Percentiles rank a stretch among this genome's conserved stretches.
Evolutionary conservation across 2,888 invertebrate genomes (phyloP).

Genomic region (Eristalinus sepulchralis): DNA sequence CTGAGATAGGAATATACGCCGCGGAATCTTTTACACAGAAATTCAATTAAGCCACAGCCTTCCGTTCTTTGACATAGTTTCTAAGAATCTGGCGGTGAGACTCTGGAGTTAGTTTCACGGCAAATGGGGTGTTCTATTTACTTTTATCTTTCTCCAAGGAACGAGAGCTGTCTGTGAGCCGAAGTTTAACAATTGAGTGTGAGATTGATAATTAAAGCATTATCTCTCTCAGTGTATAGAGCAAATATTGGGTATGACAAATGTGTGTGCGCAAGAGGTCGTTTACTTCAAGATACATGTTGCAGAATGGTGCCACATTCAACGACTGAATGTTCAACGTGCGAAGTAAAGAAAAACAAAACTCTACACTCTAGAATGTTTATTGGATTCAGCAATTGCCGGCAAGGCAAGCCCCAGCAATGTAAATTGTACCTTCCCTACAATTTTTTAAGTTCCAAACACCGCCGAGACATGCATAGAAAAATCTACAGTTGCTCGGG

Average conservation of each 20-base stretch:
- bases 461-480: neutral
- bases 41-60: constrained; percentile 45
- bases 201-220: constrained; percentile 23
- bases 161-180: neutral
- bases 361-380: neutral
- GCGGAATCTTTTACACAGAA: constrained; percentile 41
- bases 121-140: constrained; percentile 22
- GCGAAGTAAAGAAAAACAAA: neutral
- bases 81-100: neutral
- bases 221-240: neutral
- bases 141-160: constrained; percentile 20
- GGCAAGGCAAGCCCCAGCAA: neutral
- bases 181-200: neutral
- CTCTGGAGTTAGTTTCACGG: neutral
- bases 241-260: constrained; percentile 31
- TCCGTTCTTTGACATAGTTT: neutral
- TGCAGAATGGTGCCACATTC: neutral
- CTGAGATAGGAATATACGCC: neutral
- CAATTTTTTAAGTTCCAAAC: neutral
- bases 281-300: constrained; percentile 22
- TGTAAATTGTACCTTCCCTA: neutral
- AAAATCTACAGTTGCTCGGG: neutral
- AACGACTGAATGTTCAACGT: neutral
- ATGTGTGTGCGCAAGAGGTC: constrained; percentile 48
- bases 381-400: neutral